phyloP scores from a whole-genome alignment of 2,113 vertebrate species.

The Phaethornis superciliosus region DNA sequence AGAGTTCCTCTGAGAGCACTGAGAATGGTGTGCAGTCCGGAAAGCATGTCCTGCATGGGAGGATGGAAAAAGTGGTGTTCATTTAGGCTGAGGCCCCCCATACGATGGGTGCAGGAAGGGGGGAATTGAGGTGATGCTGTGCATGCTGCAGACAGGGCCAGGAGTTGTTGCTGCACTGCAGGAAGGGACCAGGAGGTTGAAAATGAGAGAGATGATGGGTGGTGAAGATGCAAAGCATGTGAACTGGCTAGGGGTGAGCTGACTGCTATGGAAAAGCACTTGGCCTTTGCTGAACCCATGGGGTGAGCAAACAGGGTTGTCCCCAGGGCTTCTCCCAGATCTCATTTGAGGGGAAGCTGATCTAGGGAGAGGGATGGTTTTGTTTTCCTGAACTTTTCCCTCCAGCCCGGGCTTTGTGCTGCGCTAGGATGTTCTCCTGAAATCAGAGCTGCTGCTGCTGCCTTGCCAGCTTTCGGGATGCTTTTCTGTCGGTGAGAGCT shows the following conservation, averaged over 20 bases:
- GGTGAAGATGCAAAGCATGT: rapidly evolving
- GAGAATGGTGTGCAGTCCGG: rapidly evolving
- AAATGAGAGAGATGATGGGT: background rate
- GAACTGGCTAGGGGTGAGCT: background rate
- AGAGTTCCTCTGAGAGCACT: background rate
- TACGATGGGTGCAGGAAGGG: background rate
- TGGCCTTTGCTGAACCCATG: background rate
- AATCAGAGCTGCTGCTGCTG: background rate
- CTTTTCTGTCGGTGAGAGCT: background rate
- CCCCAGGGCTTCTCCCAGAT: background rate
- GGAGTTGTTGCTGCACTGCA: rapidly evolving
- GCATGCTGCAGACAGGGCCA: background rate
- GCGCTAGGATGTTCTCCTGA: background rate
- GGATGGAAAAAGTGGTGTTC: background rate
- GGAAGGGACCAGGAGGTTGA: background rate
- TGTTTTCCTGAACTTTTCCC: background rate
- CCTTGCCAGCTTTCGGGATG: background rate
- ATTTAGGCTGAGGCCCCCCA: background rate
- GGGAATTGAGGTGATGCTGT: rapidly evolving
- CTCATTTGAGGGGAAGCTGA: background rate
- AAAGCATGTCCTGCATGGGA: rapidly evolving
- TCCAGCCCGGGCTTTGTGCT: background rate
- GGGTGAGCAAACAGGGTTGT: background rate
- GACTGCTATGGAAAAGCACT: rapidly evolving
- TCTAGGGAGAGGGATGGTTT: background rate